A percentile compares a stretch with the other conserved stretches of the same genome.
Conservation (phyloP, 2,113 vertebrate species). For the Pseudonaja textilis region DNA sequence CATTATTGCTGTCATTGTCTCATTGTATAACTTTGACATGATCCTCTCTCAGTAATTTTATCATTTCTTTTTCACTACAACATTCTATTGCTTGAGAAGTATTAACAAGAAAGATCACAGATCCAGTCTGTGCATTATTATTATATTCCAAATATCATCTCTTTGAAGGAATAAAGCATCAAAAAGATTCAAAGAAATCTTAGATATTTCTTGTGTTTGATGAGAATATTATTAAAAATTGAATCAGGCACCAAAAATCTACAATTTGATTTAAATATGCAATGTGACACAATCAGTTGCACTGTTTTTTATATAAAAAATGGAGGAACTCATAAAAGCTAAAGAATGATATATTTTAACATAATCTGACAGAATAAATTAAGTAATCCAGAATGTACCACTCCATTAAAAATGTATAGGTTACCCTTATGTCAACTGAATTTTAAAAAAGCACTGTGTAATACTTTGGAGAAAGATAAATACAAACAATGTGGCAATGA, state of each 20-base stretch:
- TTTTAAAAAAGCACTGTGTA: background rate
- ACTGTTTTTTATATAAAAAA: background rate
- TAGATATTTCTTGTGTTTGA: background rate
- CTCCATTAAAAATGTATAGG: background rate
- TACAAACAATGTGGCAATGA: background rate
- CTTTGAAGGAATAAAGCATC: background rate
- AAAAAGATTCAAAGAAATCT: constrained; percentile 1
- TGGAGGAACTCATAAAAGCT: background rate
- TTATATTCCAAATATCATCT: background rate
- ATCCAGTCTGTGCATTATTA: constrained; percentile 1
- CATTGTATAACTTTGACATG: background rate
- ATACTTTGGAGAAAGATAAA: background rate
- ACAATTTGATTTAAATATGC: background rate
- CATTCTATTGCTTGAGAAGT: background rate
- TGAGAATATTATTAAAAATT: background rate
- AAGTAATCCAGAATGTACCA: background rate
- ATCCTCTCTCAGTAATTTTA: background rate
- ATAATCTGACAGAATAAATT: background rate
- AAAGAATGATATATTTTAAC: background rate
- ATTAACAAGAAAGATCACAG: constrained; percentile 12
- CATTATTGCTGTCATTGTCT: background rate
- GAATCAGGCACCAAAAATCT: background rate
- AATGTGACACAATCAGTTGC: background rate
- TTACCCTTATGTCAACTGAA: background rate
- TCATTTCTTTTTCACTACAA: background rate